Evolutionary conservation across 2,113 vertebrate genomes (phyloP), one percentile per base, ranked within the genome.

Genomic region (Bos indicus): DNA sequence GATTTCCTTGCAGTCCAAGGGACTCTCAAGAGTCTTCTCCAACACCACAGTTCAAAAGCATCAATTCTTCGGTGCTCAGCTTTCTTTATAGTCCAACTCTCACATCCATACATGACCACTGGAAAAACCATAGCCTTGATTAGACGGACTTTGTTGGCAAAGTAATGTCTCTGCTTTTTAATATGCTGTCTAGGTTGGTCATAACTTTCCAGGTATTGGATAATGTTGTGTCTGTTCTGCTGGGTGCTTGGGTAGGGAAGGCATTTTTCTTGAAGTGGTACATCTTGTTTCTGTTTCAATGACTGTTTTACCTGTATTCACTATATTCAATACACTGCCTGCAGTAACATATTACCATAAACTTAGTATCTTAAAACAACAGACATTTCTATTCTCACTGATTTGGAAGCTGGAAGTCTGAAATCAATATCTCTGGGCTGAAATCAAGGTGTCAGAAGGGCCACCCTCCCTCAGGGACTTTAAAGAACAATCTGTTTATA

Each of bases 321-420:
- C 36, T 74, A 40, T 74, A 40, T 40, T 40, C 10, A 12, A 6
- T 87, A 12, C 25, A 17, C 23, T 43, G 16, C 15, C 51, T 87
- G 40, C 33, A 84, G 11, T 96, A 91, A 85, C 25, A 93, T 74
- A 81, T 64, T 14, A 67, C 21, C 26, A 71, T 7, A 59, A 36
- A 57, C 15, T 28, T n/a, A 60, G 12, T 48, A n/a, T 40, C 59
- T 71, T 71, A 23, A 51, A 85, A 90, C 52, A 90, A 57, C 15
- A 51, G 10, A 40, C 85, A 51, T 90, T 7, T 71, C 36, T 60
- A 46, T 5, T 62, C n/a, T 96, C 46, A 14, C 7, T 28, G 15
- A 54, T 82, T 30, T 59, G 25, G 30, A 36, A 48, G 7, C 30
- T 30, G 74, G 30, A 84, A 97, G 40, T 64, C 11, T 88, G 14